phyloP scores from a whole-genome alignment of 1,140 invertebrate genomes.

The Danaus melanippus region DNA sequence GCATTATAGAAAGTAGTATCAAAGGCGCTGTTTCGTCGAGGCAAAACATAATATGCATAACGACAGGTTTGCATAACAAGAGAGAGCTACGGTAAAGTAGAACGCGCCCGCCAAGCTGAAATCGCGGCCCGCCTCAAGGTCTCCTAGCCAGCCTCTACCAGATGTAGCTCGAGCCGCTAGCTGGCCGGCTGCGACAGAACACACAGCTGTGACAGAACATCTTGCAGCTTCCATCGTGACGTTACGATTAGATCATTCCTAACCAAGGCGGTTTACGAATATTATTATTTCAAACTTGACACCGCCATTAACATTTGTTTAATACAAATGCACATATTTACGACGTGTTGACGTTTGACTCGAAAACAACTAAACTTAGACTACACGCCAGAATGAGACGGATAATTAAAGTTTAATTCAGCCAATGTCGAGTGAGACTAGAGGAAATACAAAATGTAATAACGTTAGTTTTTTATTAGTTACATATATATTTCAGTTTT shows the following conservation, averaged over 20 bases:
- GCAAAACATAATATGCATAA: slow-evolving; percentile 64
- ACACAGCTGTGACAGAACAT: slow-evolving; percentile 18
- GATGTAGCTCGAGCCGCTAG: slow-evolving; percentile 5
- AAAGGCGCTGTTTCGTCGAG: slow-evolving; percentile 45
- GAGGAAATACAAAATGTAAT: no score
- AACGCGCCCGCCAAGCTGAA: slow-evolving; percentile 49
- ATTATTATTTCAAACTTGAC: no score
- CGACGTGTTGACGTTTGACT: no score
- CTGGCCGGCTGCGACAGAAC: slow-evolving; percentile 7
- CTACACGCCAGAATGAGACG: no score
- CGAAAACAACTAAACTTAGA: no score
- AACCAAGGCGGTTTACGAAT: no score
- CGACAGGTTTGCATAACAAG: slow-evolving; percentile 66
- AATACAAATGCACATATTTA: no score
- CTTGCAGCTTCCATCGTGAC: slow-evolving; percentile 21
- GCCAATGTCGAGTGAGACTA: no score
- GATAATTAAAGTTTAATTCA: no score
- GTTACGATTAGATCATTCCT: background rate
- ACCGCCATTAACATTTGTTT: no score
- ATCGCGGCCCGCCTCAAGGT: slow-evolving; percentile 47
- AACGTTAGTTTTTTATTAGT: no score
- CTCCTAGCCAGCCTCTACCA: slow-evolving; percentile 10
- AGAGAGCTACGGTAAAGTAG: slow-evolving; percentile 62
- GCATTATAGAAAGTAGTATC: slow-evolving; percentile 51
- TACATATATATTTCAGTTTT: no score